Percentiles rank a stretch among this genome's conserved stretches.
Evolutionary conservation across 2,888 invertebrate genomes (phyloP).

Genomic region (Candidula unifasciata): DNA sequence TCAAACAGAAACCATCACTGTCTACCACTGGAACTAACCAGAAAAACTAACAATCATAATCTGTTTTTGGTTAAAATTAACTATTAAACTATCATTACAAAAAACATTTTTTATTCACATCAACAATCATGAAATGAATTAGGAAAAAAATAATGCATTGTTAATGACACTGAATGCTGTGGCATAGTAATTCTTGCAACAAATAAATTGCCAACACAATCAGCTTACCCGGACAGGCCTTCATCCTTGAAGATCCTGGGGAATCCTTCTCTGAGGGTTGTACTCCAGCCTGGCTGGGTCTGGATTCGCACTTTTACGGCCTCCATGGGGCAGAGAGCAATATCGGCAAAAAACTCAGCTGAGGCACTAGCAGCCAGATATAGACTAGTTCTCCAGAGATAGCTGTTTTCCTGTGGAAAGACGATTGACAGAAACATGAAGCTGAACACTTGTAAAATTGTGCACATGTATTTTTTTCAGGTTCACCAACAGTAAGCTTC

Average conservation of each 20-base stretch:
- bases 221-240: slow-evolving; percentile 85
- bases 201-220: not conserved
- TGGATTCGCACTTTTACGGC: slow-evolving; percentile 97
- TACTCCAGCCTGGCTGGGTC: slow-evolving; percentile 95
- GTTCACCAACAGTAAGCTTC: too few relatives aligned
- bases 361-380: slow-evolving; percentile 96
- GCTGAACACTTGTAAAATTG: not conserved
- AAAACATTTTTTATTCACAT: too few relatives aligned
- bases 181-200: not conserved
- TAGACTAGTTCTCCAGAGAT: slow-evolving; percentile 90
- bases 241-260: slow-evolving; percentile 94
- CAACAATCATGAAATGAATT: too few relatives aligned
- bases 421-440: too few relatives aligned
- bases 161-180: too few relatives aligned
- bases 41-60: too few relatives aligned
- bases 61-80: too few relatives aligned
- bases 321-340: slow-evolving; percentile 96
- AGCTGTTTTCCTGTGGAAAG: slow-evolving; percentile 86
- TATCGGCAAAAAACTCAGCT: slow-evolving; percentile 99
- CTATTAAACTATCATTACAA: too few relatives aligned
- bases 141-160: too few relatives aligned
- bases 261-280: slow-evolving; percentile 90
- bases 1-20: too few relatives aligned
- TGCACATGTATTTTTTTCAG: too few relatives aligned
- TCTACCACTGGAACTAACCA: too few relatives aligned